A percentile compares a stretch with the other conserved stretches of the same genome.
Conservation (phyloP, 92 coral and sea anemone genomes). For the Paragorgia papillata region DNA sequence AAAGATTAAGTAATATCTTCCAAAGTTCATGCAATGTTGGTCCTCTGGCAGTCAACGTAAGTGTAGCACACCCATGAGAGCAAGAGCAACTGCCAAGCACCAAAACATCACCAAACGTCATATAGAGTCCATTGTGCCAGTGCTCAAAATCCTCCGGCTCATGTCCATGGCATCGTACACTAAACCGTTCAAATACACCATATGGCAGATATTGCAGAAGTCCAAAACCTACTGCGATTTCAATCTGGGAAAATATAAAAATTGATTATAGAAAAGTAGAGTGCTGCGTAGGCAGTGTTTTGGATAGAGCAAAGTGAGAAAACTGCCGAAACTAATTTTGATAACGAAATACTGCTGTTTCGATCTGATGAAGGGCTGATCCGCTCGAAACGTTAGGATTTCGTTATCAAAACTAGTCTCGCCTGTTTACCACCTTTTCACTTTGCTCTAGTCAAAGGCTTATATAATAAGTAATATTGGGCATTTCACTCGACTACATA, state of each 20-base stretch:
- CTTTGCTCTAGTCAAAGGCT: no score
- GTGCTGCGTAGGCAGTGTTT: neutral
- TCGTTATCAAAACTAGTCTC: no score
- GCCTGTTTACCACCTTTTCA: no score
- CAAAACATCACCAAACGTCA: conserved; percentile 49
- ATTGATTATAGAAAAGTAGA: no score
- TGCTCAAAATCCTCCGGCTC: conserved; percentile 50
- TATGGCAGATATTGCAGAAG: conserved; percentile 70
- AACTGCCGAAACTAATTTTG: no score
- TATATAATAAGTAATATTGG: no score
- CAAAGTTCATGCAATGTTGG: conserved; percentile 61
- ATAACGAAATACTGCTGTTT: no score
- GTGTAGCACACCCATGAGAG: conserved; percentile 53
- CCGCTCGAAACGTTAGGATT: no score
- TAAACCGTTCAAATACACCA: conserved; percentile 84
- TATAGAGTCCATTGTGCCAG: conserved; percentile 77
- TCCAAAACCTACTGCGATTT: conserved; percentile 54
- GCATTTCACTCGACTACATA: no score
- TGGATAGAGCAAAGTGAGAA: no score
- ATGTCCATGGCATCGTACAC: conserved; percentile 75
- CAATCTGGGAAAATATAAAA: conserved; percentile 40
- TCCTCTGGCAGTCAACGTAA: conserved; percentile 70
- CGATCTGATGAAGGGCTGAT: no score
- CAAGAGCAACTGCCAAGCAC: conserved; percentile 48
- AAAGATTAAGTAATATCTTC: conserved; percentile 59